Base-by-base conservation (phyloP, 2,113 vertebrate genomes). In the Phyllopteryx taeniolatus region DNA sequence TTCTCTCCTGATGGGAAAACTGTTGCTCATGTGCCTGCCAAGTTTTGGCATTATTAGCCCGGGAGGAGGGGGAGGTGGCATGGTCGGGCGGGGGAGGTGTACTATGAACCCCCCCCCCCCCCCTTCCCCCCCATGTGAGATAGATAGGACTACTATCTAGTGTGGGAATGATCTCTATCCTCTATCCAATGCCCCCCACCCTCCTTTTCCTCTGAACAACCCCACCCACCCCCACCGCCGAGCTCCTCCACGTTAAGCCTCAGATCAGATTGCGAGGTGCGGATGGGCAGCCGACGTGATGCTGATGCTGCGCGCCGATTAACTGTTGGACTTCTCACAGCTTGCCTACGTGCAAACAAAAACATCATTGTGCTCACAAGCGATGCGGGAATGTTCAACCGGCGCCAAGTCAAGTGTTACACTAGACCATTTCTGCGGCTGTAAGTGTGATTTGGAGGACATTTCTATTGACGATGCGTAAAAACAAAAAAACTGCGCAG, bases 21-120 rank as follows among this genome's bases (percentile, higher is more conserved):
- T 91, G 90, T 92, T 92, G 86, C 91, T 92, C 87, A 82, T 87
- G 77, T 75, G 79, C 87, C 85, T 93, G 93, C 92, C 93, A 94
- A 93, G 90, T 91, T 92, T 91, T 89, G 86, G 87, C 89, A 91
- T 93, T 88, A 89, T 87, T 85, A 78, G 79, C 82, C 81, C 68
- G 73, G 72, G 46, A 75, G 59, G 9, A 31, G 67, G 56, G 7
- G 68, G 56, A n/a, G 61, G 62, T n/a, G 54, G 57, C 31, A 65
- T 47, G 49, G 68, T 49, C 11, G 61, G 83, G 73, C 81, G 88
- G 85, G 88, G 83, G 83, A 81, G 89, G 86, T 88, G 83, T 84
- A 86, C 83, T 89, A 91, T 89, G 85, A 89, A 87, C 17, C 13
- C 33, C 31, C 86, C 35, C 35, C 35, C 35, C 35, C 35, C 27